phyloP scores from a whole-genome alignment of 2,113 vertebrate genomes.

The Corvus cornix region DNA sequence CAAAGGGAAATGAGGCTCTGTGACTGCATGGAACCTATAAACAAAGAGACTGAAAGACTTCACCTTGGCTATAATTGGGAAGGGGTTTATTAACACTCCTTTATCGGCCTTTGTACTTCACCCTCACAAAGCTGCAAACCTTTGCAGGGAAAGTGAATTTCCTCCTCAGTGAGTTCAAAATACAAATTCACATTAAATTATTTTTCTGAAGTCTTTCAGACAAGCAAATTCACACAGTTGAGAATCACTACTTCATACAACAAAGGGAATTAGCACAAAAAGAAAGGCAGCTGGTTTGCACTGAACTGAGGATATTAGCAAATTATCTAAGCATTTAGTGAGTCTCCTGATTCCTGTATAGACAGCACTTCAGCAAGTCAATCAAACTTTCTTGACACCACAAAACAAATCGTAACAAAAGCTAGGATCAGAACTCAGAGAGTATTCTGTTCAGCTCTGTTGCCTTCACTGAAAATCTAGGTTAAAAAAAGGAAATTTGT shows the following conservation, averaged over 20 bases:
- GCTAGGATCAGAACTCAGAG: neutral
- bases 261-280: neutral
- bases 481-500: neutral
- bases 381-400: neutral
- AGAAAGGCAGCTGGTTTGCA: neutral
- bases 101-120: neutral
- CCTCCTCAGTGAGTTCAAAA: neutral
- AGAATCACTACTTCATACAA: neutral
- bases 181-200: neutral
- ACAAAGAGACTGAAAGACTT: neutral
- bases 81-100: neutral
- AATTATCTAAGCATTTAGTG: neutral
- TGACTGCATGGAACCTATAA: neutral
- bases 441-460: neutral
- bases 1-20: neutral
- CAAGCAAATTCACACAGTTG: neutral
- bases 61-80: neutral
- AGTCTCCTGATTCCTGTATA: neutral
- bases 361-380: neutral
- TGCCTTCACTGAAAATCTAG: neutral
- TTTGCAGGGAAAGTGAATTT: neutral
- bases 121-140: neutral
- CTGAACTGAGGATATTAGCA: neutral
- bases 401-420: neutral
- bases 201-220: neutral